phyloP scores from a whole-genome alignment of 2,113 vertebrate genomes.

The Brienomyrus brachyistius region DNA sequence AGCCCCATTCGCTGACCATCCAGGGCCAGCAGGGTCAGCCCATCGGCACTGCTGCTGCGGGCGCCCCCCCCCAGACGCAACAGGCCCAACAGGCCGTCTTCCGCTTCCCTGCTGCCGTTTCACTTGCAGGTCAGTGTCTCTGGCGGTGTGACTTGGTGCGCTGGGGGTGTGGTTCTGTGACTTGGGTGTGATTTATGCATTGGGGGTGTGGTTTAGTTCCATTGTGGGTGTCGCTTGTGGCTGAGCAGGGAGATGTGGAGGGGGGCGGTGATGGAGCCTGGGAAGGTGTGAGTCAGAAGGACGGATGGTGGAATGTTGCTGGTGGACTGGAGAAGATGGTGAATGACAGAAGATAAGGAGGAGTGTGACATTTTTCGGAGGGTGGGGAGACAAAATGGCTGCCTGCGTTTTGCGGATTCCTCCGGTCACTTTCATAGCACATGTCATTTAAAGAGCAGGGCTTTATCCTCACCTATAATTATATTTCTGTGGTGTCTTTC shows the following conservation, averaged over 20 bases:
- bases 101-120: slow-evolving; percentile 57
- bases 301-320: neutral
- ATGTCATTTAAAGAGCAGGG: neutral
- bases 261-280: neutral
- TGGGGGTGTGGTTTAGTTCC: neutral
- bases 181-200: neutral
- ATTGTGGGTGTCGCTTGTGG: neutral
- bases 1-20: slow-evolving; percentile 50
- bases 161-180: neutral
- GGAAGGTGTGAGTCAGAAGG: neutral
- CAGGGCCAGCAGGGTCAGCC: slow-evolving; percentile 49
- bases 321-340: neutral
- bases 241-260: neutral
- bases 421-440: neutral
- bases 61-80: slow-evolving; percentile 35
- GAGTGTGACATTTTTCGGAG: neutral
- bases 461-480: neutral
- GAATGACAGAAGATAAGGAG: neutral
- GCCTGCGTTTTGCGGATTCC: neutral
- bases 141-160: neutral
- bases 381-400: neutral
- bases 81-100: slow-evolving; percentile 55
- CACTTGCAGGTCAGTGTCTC: slow-evolving; percentile 57
- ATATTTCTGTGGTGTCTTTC: neutral
- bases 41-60: slow-evolving; percentile 23